These are phyloP conservation scores for Terebella lapidaria DNA, from an alignment of 2,888 invertebrate genomes.

Conservation along the genomic window DNA sequence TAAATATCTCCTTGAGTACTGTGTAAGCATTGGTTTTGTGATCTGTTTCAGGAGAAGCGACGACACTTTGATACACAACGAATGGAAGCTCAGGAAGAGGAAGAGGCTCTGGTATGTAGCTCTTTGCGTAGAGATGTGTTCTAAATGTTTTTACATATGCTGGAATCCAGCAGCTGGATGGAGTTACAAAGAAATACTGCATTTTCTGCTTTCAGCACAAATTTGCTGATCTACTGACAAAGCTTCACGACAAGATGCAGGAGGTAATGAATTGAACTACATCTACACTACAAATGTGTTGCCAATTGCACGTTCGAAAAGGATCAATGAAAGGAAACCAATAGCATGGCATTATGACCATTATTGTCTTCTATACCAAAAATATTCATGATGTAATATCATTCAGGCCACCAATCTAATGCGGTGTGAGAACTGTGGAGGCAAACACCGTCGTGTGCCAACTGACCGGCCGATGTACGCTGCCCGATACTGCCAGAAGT, in stretches of 20 bases:
- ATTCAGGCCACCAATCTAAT: conserved; percentile 79
- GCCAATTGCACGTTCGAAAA: no score
- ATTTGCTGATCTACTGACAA: conserved; percentile 78
- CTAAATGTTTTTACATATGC: no score
- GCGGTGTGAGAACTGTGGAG: conserved; percentile 88
- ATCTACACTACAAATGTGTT: no score
- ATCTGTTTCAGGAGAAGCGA: conserved; percentile 39
- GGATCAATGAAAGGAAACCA: no score
- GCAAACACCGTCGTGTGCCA: conserved; percentile 79
- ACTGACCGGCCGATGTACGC: conserved; percentile 85
- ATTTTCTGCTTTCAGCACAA: conserved; percentile 60
- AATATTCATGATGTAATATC: neutral
- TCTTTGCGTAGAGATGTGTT: no score
- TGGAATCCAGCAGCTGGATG: no score
- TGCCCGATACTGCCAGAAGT: conserved; percentile 79
- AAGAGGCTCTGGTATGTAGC: conserved; percentile 43
- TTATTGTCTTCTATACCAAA: neutral
- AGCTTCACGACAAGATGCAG: conserved; percentile 88
- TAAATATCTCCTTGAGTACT: no score
- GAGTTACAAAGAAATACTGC: no score
- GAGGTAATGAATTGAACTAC: no score
- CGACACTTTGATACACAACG: conserved; percentile 40
- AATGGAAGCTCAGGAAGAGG: conserved; percentile 38
- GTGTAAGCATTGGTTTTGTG: no score
- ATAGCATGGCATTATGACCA: neutral